Evolutionary conservation across 2,888 invertebrate species (phyloP), one percentile per base, ranked within the genome.

Genomic region (Heterodera filipjevi): DNA sequence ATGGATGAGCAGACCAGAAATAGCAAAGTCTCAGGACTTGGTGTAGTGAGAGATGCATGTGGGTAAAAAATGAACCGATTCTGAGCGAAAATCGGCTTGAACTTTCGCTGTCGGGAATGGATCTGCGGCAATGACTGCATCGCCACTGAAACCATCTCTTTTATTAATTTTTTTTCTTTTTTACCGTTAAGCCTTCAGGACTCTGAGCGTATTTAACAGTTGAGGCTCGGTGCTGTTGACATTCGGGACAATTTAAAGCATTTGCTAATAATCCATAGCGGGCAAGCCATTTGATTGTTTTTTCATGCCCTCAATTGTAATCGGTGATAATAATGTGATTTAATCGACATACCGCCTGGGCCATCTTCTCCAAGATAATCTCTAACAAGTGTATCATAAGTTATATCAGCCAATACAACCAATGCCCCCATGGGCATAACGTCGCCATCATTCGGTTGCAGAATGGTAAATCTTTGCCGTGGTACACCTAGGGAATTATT

Each of bases 41-140:
- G 27, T 70, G 71, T 3, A 70, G 2, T n/a, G 71, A 70, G 3
- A 70, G 3, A 30, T 71, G 71, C n/a, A 30, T 12, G 8, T 27
- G 39, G n/a, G 2, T 12, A n/a, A 71, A 71, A 30, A 71, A 71
- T 3, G 30, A 30, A 10, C 71, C 71, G 30, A 1, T 8, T 6
- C 71, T n/a, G 12, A 27, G 27, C 30, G 71, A 71, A 30, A 71
- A 71, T n/a, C 71, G 2, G n/a, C n/a, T 22, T 30, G 71, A 71
- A 6, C 6, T 10, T 71, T 71, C 71, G 30, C 46, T 71, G 8
- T n/a, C 27, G 0, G n/a, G 27, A 71, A 10, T 8, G 2, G 8
- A 2, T 12, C 19, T 16, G 5, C 53, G 53, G 19, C 53, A 10
- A 16, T 3, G 22, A 53, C 22, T 53, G 22, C 53, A 53, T 22